These are phyloP conservation scores for Epinotia demarniana DNA, from an alignment of 2,888 invertebrate species.

Conservation along the genomic window DNA sequence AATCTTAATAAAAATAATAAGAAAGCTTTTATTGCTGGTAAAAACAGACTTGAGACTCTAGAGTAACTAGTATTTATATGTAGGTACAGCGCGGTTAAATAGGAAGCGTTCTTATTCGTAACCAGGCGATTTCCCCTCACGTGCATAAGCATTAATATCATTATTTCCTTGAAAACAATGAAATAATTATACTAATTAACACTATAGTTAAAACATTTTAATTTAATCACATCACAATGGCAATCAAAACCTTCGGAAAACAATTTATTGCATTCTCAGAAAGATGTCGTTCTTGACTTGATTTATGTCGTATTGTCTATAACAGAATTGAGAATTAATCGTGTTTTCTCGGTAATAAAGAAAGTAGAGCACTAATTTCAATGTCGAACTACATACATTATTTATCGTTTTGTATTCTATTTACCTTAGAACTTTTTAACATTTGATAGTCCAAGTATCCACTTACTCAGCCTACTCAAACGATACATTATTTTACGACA, in stretches of 20 bases:
- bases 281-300: constrained; percentile 4
- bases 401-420: neutral
- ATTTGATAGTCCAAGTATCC: too few relatives aligned
- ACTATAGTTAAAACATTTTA: neutral
- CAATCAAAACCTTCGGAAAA: constrained; percentile 9
- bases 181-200: neutral
- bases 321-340: constrained; percentile 15
- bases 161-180: neutral
- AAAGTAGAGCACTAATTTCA: constrained; percentile 6
- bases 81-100: too few relatives aligned
- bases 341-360: constrained; percentile 17
- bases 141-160: neutral
- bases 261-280: constrained; percentile 10
- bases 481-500: too few relatives aligned
- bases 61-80: too few relatives aligned
- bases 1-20: too few relatives aligned
- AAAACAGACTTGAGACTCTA: too few relatives aligned
- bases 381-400: constrained; percentile 6
- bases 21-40: too few relatives aligned
- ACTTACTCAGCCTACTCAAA: too few relatives aligned
- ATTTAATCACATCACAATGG: too few relatives aligned
- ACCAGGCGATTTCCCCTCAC: neutral
- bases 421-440: neutral
- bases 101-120: neutral
- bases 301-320: constrained; percentile 18